Conservation (phyloP, 2,888 invertebrate genomes). For the Drosophila anceps region DNA sequence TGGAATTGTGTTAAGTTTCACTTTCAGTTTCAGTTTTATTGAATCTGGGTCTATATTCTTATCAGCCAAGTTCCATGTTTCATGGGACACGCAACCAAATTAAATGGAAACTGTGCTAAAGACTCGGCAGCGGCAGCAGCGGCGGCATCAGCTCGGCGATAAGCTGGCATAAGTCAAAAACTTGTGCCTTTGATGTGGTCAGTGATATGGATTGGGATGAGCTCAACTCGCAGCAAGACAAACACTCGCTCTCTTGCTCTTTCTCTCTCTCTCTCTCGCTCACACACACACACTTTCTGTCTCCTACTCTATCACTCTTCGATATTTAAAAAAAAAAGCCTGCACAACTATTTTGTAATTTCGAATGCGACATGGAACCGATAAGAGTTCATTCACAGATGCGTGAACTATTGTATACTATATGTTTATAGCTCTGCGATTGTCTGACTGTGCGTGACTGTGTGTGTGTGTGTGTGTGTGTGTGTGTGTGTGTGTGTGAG, state of each 20-base stretch:
- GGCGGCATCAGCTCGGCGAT: slow-evolving; percentile 28
- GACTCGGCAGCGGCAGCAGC: slow-evolving; percentile 3
- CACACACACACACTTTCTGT: neutral
- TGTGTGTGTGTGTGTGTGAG: neutral
- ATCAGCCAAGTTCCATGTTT: slow-evolving; percentile 47
- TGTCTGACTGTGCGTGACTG: slow-evolving; percentile 1
- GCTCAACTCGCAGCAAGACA: neutral
- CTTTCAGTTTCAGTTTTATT: neutral
- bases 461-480: neutral
- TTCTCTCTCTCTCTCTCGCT: neutral
- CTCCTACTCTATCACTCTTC: neutral
- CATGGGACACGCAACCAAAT: slow-evolving; percentile 41
- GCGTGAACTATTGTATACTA: slow-evolving; percentile 19
- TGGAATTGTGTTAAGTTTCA: slow-evolving; percentile 11
- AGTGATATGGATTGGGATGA: slow-evolving; percentile 25
- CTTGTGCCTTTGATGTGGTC: slow-evolving; percentile 32
- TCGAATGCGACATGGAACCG: slow-evolving; percentile 41
- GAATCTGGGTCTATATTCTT: slow-evolving; percentile 55
- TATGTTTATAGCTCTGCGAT: slow-evolving; percentile 2
- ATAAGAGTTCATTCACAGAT: slow-evolving; percentile 79
- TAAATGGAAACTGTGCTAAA: slow-evolving; percentile 56
- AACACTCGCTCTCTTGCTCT: neutral
- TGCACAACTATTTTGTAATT: slow-evolving; percentile 62
- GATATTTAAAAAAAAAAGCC: neutral
- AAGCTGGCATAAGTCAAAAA: slow-evolving; percentile 49